phyloP scores from a whole-genome alignment of 1,140 invertebrate species.

The Drosophila ambigua region DNA sequence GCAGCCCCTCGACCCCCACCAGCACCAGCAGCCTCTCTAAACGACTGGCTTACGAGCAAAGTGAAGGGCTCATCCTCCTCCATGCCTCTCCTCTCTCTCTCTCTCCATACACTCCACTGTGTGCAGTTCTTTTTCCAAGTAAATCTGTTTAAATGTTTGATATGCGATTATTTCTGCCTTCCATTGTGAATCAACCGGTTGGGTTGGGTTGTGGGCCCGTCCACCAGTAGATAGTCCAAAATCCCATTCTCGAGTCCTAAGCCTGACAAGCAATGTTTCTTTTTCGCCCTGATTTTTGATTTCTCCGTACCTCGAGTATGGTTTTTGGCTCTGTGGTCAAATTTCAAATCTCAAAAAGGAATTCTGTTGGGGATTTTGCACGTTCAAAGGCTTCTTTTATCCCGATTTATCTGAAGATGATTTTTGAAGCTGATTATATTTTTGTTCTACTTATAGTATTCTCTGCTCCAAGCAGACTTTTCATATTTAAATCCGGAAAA shows the following conservation, averaged over 20 bases:
- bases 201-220: no score
- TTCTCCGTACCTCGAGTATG: neutral
- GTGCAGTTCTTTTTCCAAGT: slow-evolving; percentile 27
- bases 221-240: neutral
- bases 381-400: neutral
- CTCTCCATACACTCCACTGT: neutral
- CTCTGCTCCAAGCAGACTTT: no score
- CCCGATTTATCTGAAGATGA: no score
- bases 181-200: slow-evolving; percentile 4
- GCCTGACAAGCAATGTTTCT: slow-evolving; percentile 1
- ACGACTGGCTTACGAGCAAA: slow-evolving; percentile 45
- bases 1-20: slow-evolving; percentile 9
- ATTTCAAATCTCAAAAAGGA: neutral
- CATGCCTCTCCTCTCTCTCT: slow-evolving; percentile 3
- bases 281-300: neutral
- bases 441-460: no score
- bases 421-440: no score
- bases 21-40: neutral
- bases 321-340: neutral
- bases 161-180: slow-evolving; percentile 48
- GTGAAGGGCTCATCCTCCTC: slow-evolving; percentile 15
- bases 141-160: slow-evolving; percentile 63
- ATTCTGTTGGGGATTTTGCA: slow-evolving; percentile 1
- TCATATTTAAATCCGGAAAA: no score
- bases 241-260: slow-evolving; percentile 24